A percentile compares a stretch with the other conserved stretches of the same genome.
Conservation (phyloP, 2,888 invertebrate genomes). For the Euplexia lucipara region DNA sequence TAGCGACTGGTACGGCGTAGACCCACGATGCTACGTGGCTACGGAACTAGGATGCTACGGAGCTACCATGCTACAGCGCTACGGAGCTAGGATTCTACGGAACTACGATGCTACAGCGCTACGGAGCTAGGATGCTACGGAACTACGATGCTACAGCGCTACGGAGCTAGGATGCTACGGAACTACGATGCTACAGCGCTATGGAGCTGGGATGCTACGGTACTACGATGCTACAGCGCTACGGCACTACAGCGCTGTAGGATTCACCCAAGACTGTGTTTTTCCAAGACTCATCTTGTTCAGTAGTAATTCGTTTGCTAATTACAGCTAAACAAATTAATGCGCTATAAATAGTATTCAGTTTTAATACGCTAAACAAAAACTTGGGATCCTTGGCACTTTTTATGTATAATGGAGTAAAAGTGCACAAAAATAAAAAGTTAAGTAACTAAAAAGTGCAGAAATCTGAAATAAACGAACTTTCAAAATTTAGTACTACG, state of each 20-base stretch:
- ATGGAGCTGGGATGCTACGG: not conserved
- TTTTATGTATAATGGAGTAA: no score
- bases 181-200: not conserved
- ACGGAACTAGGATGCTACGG: not conserved
- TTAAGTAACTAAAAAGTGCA: no score
- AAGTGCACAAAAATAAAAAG: no score
- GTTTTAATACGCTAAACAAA: no score
- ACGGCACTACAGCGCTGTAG: not conserved
- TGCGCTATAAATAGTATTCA: no score
- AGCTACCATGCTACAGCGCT: constrained; percentile 1
- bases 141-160: constrained; percentile 1
- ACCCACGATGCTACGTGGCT: not conserved
- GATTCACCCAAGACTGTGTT: not conserved
- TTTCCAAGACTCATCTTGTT: not conserved
- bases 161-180: no score
- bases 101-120: not conserved
- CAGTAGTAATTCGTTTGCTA: not conserved
- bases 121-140: constrained; percentile 1
- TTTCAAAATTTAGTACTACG: no score
- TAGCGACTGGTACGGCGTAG: not conserved
- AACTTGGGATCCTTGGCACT: no score
- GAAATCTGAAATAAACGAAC: no score
- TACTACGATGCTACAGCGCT: constrained; percentile 2
- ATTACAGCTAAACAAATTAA: not conserved
- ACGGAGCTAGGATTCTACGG: no score